phyloP scores from a whole-genome alignment of 2,888 invertebrate species.

The Metellina segmentata region DNA sequence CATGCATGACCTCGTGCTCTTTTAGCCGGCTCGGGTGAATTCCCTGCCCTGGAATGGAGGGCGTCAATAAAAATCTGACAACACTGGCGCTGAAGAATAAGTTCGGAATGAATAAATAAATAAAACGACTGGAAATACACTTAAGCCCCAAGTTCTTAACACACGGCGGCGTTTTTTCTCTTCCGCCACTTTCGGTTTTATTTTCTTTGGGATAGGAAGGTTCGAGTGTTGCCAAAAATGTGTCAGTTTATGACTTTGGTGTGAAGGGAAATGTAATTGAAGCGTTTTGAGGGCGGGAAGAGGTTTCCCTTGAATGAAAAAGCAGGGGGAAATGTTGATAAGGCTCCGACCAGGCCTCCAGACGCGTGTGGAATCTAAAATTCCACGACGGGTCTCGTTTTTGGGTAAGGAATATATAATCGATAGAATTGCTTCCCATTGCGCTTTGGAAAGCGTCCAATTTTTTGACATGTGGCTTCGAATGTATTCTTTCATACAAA shows the following conservation, averaged over 20 bases:
- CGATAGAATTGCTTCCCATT: conserved; percentile 67
- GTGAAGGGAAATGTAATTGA: conserved; percentile 69
- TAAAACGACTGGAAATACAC: conserved; percentile 15
- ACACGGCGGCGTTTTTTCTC: neutral
- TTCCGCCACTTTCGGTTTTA: conserved; percentile 23
- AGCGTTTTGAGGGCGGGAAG: conserved; percentile 53
- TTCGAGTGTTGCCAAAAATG: conserved; percentile 64
- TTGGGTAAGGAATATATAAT: conserved; percentile 68
- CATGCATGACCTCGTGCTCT: too few relatives aligned
- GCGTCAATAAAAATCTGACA: conserved; percentile 57
- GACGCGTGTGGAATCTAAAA: conserved; percentile 58
- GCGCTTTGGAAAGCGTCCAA: conserved; percentile 67
- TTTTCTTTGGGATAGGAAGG: conserved; percentile 34
- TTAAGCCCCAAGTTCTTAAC: conserved; percentile 46
- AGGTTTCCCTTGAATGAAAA: conserved; percentile 37
- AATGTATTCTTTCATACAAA: conserved; percentile 59
- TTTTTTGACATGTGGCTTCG: conserved; percentile 69
- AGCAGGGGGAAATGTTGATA: conserved; percentile 62
- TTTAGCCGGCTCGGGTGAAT: too few relatives aligned
- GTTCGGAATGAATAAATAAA: conserved; percentile 49
- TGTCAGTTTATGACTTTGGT: conserved; percentile 70
- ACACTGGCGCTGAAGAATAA: conserved; percentile 22
- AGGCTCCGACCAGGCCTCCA: conserved; percentile 45
- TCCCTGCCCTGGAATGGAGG: neutral
- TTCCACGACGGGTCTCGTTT: conserved; percentile 54